Base-by-base conservation (phyloP, 2,113 vertebrate species). In the Phrynosoma platyrhinos region DNA sequence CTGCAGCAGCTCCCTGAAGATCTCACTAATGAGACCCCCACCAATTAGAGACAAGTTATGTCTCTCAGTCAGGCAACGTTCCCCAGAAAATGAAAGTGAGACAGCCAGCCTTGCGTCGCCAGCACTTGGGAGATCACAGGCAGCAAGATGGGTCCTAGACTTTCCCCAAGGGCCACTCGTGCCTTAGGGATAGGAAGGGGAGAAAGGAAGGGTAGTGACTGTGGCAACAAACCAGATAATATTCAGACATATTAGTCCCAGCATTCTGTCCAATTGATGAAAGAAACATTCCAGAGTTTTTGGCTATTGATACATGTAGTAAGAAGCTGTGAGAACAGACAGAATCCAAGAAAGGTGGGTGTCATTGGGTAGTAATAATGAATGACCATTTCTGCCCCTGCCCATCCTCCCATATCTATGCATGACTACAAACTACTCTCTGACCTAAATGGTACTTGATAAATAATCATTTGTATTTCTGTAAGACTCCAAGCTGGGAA, bases 31-130 rank as follows among this genome's bases (percentile, higher is more conserved):
- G 87, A 88, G 87, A 83, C 72, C 87, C 86, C 58, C 72, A 83
- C 77, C 87, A 78, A 88, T 88, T 88, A 88, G 81, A 55, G 58
- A 69, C 9, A n/a, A 88, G 81, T 88, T 83, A 55, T n/a, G 16
- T 69, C 78, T 81, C 1, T 14, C 47, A 32, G 40, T 42, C 78
- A 9, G 78, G 9, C 18, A 23, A 32, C 58, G 4, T 62, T 78
- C 74, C 42, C 42, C 8, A 20, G 74, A 68, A 55, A 42, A 30
- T 30, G 2, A 36, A 53, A 27, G 20, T 7, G 40, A 82, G 71
- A 10, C 87, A 55, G 30, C 12, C 23, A 12, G n/a, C 23, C 23
- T 88, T 20, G 27, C 21, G 9, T 9, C 30, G 2, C 58, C 1
- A 30, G 76, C 4, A 25, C 10, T 47, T 68, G n/a, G 32, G 20